These are phyloP conservation scores for Pseudorhiza aurosa DNA, from an alignment of 30 jellyfish, hydroid and myxozoan species.

Conservation along the genomic window DNA sequence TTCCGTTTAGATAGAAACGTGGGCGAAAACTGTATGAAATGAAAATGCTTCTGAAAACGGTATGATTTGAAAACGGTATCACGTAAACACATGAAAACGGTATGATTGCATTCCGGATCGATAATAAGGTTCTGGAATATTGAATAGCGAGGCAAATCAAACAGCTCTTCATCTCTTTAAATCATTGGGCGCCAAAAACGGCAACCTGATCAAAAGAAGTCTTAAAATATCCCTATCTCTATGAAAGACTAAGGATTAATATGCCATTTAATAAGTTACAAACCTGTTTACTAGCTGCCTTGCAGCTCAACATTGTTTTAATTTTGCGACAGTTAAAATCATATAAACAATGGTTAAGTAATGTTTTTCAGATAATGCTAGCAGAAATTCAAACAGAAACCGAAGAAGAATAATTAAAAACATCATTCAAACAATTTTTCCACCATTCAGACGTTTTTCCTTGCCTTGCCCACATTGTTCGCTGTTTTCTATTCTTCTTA, in stretches of 20 bases:
- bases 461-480: too few species aligned
- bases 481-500: too few species aligned
- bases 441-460: too few species aligned
- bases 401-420: too few species aligned
- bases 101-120: constrained; percentile 17
- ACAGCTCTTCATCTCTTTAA: constrained; percentile 9
- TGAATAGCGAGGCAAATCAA: constrained; percentile 18
- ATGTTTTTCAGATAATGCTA: too few species aligned
- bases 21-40: constrained; percentile 2
- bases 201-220: not conserved
- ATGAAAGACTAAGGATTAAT: not conserved
- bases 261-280: too few species aligned
- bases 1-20: constrained; percentile 2
- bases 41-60: constrained; percentile 26
- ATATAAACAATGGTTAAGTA: too few species aligned
- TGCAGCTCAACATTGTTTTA: too few species aligned
- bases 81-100: constrained; percentile 12
- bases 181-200: constrained; percentile 32
- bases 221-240: not conserved
- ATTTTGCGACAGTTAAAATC: too few species aligned
- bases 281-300: too few species aligned
- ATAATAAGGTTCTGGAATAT: constrained; percentile 11
- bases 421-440: too few species aligned
- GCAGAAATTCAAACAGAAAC: too few species aligned
- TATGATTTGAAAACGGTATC: constrained; percentile 14